Conservation (phyloP, 2,113 vertebrate genomes). For the Daboia siamensis region DNA sequence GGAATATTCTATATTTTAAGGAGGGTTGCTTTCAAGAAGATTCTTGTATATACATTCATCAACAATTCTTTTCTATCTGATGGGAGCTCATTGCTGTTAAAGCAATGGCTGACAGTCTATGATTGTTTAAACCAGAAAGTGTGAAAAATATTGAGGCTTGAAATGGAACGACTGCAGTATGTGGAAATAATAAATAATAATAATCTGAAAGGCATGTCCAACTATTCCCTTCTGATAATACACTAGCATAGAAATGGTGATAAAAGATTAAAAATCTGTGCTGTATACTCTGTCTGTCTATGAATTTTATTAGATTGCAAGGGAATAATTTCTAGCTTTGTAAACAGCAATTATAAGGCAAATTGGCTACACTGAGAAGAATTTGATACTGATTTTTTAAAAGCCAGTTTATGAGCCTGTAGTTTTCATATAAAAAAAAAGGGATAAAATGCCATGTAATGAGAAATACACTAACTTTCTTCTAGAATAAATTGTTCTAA, state of each 20-base stretch:
- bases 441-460: not conserved
- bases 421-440: slow-evolving; percentile 42
- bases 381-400: slow-evolving; percentile 58
- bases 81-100: slow-evolving; percentile 36
- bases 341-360: slow-evolving; percentile 55
- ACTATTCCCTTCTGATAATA: not conserved
- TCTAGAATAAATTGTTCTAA: slow-evolving; percentile 32
- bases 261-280: slow-evolving; percentile 41
- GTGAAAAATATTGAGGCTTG: slow-evolving; percentile 12
- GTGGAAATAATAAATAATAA: slow-evolving; percentile 10
- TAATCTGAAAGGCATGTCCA: not conserved
- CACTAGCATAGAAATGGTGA: not conserved
- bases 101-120: slow-evolving; percentile 34
- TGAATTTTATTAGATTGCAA: slow-evolving; percentile 35
- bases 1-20: slow-evolving; percentile 29
- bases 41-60: slow-evolving; percentile 39
- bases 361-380: slow-evolving; percentile 41
- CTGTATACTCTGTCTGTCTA: slow-evolving; percentile 23
- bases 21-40: slow-evolving; percentile 15
- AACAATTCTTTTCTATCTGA: slow-evolving; percentile 33
- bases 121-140: slow-evolving; percentile 38
- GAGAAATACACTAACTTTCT: slow-evolving; percentile 31
- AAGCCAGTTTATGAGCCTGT: slow-evolving; percentile 36
- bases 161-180: slow-evolving; percentile 16
- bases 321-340: slow-evolving; percentile 46